A percentile compares a stretch with the other conserved stretches of the same genome.
Evolutionary conservation across 2,888 invertebrate genomes (phyloP).

Genomic region (Agrypnus murinus): DNA sequence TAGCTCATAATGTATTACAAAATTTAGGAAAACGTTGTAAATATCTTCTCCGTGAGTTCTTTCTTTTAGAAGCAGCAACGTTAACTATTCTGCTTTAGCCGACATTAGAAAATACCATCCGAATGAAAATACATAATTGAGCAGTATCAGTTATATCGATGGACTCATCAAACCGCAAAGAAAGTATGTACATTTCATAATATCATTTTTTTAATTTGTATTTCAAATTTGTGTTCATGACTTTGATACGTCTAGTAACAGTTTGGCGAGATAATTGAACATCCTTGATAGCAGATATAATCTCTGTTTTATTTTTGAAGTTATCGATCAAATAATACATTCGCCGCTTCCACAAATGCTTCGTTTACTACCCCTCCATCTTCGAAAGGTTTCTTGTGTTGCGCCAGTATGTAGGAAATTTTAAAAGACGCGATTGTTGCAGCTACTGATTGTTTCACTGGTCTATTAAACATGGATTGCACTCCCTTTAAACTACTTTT

Average conservation of each 20-base stretch:
- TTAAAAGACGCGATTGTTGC: slow-evolving; percentile 46
- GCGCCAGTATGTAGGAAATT: slow-evolving; percentile 37
- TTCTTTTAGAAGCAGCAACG: slow-evolving; percentile 53
- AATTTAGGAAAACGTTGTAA: slow-evolving; percentile 51
- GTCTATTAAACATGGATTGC: slow-evolving; percentile 30
- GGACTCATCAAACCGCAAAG: too few relatives aligned
- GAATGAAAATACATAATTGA: slow-evolving; percentile 53
- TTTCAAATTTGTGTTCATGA: slow-evolving; percentile 41
- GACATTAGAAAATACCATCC: slow-evolving; percentile 54
- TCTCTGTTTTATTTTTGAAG: slow-evolving; percentile 55
- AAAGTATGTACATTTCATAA: slow-evolving; percentile 44
- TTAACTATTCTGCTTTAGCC: slow-evolving; percentile 54
- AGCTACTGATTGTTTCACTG: slow-evolving; percentile 22
- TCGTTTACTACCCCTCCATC: slow-evolving; percentile 53
- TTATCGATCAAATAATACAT: slow-evolving; percentile 49
- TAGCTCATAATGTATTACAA: slow-evolving; percentile 45
- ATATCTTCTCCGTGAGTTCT: slow-evolving; percentile 54
- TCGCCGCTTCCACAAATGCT: slow-evolving; percentile 48
- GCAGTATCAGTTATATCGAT: slow-evolving; percentile 55
- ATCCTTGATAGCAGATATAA: slow-evolving; percentile 51
- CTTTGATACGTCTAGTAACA: slow-evolving; percentile 47
- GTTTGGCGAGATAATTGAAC: slow-evolving; percentile 39
- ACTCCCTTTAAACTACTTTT: slow-evolving; percentile 24
- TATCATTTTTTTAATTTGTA: slow-evolving; percentile 43
- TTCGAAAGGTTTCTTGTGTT: slow-evolving; percentile 54